Evolutionary conservation across 2,797 vertebrate genomes (phyloP), one percentile per base, ranked within the genome.

Genomic region (Helostoma temminkii): DNA sequence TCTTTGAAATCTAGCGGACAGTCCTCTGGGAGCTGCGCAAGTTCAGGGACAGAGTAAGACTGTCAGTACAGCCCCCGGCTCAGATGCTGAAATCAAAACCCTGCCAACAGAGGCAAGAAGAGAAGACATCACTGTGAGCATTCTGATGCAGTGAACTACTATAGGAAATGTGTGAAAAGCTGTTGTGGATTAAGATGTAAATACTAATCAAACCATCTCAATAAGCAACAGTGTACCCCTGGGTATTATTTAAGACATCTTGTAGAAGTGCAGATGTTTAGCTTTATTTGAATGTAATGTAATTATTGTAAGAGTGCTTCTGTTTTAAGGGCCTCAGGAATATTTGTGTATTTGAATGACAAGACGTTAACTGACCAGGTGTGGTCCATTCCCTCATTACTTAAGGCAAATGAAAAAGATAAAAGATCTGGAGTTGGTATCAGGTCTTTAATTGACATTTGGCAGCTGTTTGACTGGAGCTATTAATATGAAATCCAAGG

Each of bases 31-130:
- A 79, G 62, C 36, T 18, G 52, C 52, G 43, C 16, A 49, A 74
- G 78, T 74, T 83, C 67, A 80, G 65, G 67, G 71, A 71, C 74
- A 43, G 34, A 62, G 60, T 81, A 54, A 52, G 69, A 54, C 55
- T 49, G 72, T 47, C 60, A 48, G 64, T 8, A 26, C 56, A 55
- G 62, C 25, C 12, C 26, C 26, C 1, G 14, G 62, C 69, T 74
- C 37, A 46, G 55, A 69, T 54, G 16, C 41, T 28, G 54, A 80
- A 77, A 80, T 71, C 64, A 67, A 48, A 77, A 63, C 16, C 11
- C 24, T 24, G 24, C 49, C 80, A 54, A 60, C 48, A 60, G 52
- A 65, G 32, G 32, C 37, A 15, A 28, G 66, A 58, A 46, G 70
- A 66, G 45, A 64, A 52, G 45, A 74, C 53, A 56, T 59, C 36